Base-by-base conservation (phyloP, 2,888 invertebrate genomes). In the Pherbina coryleti region DNA sequence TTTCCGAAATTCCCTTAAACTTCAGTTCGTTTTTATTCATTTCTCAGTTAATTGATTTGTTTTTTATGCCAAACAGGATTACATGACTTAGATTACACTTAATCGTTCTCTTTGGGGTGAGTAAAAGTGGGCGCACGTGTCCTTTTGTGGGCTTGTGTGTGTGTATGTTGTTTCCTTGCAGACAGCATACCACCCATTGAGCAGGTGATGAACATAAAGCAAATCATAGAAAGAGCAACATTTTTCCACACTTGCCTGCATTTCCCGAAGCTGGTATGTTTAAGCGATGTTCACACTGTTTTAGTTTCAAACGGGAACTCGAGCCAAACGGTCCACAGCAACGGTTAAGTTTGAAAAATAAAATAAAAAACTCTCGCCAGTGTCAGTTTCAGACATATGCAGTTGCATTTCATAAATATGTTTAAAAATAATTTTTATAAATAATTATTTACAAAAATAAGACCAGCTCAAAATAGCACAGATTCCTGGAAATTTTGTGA, bases 61-160 rank as follows among this genome's bases (percentile, higher is more conserved):
- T 89, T 89, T 88, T 88, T 87, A 88, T 88, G 86, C 86, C 88
- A 87, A 85, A 85, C 85, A 85, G 86, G 87, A 87, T 86, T 88
- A 87, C 85, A 84, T 81, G 76, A 76, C 82, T 84, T 82, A 86
- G 87, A 86, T 87, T 86, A 84, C 82, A 81, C 83, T 84, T 84
- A 83, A 84, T 84, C 82, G 79, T 80, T 34, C 51, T n/a, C 34
- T 53, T n/a, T 51, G 72, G 67, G 28, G 71, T 44, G 57, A 62
- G 66, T 81, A 82, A 82, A 85, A 85, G 84, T 84, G 84, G 82
- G 80, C 79, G 85, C 85, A 85, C 86, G 86, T 86, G 86, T 28
- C 17, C n/a, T 14, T 19, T 11, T 57, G 75, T 75, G 75, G 62
- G 69, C 55, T 66, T 79, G 75, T 60, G 71, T 64, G 77, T 71